A percentile compares a stretch with the other conserved stretches of the same genome.
phyloP scores from a whole-genome alignment of 2,888 invertebrate genomes.

The Liodrosophila aerea region DNA sequence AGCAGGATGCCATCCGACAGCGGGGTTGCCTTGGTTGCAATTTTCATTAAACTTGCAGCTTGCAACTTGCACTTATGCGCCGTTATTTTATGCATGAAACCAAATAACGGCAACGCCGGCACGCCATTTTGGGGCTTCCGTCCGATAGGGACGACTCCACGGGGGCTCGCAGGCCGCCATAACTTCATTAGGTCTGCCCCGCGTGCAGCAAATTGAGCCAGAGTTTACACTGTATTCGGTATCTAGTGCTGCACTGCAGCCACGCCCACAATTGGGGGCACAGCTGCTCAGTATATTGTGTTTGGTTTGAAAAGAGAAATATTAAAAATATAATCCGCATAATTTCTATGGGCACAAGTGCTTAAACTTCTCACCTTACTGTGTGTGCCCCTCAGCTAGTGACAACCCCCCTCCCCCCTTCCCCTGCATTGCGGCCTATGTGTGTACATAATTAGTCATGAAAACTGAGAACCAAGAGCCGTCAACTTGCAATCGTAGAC shows the following conservation, averaged over 20 bases:
- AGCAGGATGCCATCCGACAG: conserved; percentile 4
- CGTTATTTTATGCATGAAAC: conserved; percentile 75
- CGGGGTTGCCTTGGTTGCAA: conserved; percentile 41
- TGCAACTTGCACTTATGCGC: conserved; percentile 60
- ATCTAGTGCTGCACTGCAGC: conserved; percentile 12
- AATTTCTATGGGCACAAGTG: conserved; percentile 45
- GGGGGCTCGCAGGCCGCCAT: conserved; percentile 35
- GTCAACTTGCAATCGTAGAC: conserved; percentile 38
- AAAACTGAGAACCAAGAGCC: conserved; percentile 37
- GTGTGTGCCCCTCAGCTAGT: conserved; percentile 14
- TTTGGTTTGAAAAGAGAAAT: conserved; percentile 32
- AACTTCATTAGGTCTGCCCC: conserved; percentile 61
- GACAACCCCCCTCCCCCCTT: neutral
- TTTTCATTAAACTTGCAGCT: conserved; percentile 66
- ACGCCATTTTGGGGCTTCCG: conserved; percentile 54
- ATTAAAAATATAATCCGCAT: conserved; percentile 63
- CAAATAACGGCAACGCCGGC: conserved; percentile 56
- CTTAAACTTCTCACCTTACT: conserved; percentile 75
- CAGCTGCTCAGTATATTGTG: conserved; percentile 15
- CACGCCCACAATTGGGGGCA: neutral
- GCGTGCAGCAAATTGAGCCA: conserved; percentile 45
- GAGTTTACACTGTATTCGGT: conserved; percentile 22
- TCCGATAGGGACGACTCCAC: neutral
- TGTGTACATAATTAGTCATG: conserved; percentile 44
- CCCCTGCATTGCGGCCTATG: neutral